Evolutionary conservation across 1,140 invertebrate species (phyloP), one percentile per base, ranked within the genome.

Genomic region (Ooceraea biroi): DNA sequence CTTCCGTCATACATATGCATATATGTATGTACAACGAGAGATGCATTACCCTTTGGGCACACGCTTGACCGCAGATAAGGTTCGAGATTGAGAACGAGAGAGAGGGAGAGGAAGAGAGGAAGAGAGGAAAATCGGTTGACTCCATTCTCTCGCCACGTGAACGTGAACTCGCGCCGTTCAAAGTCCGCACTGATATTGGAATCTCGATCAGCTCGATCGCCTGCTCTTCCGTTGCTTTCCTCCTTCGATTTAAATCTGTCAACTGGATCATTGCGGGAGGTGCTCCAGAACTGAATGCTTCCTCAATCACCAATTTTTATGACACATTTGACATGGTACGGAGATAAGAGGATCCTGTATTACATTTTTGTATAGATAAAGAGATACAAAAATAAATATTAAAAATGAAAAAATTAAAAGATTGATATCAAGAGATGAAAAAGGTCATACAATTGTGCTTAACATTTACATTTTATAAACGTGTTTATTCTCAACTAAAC

Each of bases 101-200:
- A 36, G 36, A 36, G 36, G 36, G 36, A 36, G 36, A 7, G 36
- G 7, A 7, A 36, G 36, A 36, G 36, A 36, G 36, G 7, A 7
- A 36, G 36, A 7, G 36, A 36, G 36, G 36, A 7, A 36, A 65
- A 72, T 36, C 25, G 63, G 52, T 50, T 12, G 48, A 25, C 17
- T 41, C 17, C 36, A 46, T 44, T 44, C 48, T 41, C 58, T 46
- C 27, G 12, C 10, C 52, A 19, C 44, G 58, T 57, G 11, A 41
- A 63, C 10, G 60, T 82, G 69, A 69, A 52, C 17, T 25, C 44
- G 65, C 61, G 46, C 57, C 50, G 85, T 86, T 27, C 85, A 86
- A 86, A 87, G 85, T 87, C 85, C 85, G 55, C 14, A 3, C 22
- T 27, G 55, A 82, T 86, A 74, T 68, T 74, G 12, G 22, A 85